Evolutionary conservation across 2,113 vertebrate species (phyloP), one percentile per base, ranked within the genome.

Genomic region (Dendropsophus ebraccatus): DNA sequence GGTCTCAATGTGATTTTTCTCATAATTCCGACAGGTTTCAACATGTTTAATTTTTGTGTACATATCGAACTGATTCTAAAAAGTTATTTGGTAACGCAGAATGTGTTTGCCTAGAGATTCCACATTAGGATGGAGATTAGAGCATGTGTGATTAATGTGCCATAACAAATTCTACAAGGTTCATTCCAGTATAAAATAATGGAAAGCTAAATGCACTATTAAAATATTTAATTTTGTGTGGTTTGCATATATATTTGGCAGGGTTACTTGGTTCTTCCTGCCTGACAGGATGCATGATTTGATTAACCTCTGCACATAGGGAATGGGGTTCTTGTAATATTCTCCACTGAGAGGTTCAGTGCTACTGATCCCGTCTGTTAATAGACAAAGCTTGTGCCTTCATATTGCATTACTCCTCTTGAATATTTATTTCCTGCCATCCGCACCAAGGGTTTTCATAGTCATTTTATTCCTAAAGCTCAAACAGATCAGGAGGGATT

Each of bases 381-480:
- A 60, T 79, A 69, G 74, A 69, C 60, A 37, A 79, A 49, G 62
- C 21, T 50, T 23, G 50, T 28, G 50, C 75, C n/a, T 80, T 80
- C 65, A 58, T 81, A 81, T 80, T 86, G 50, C 47, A 58, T 86
- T 58, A 58, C 35, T 49, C n/a, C 75, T 81, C 16, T 56, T 86
- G 62, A 72, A 86, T 81, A 86, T 60, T 72, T 72, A 72, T 86
- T 52, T 81, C 30, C 65, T 32, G 37, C 65, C 35, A 72, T 28
- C 65, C 35, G 52, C 56, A 84, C 70, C 54, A 50, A 52, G 45
- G 77, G 17, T 73, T 86, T 86, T 86, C 76, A 72, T 52, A 85
- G 62, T 12, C 77, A 72, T 86, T 86, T 86, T 80, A 80, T 69
- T 60, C 52, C 75, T 73, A 86, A 81, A 86, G 77, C 84, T 81